These are phyloP conservation scores for Euspilapteryx auroguttella DNA, from an alignment of 2,888 invertebrate species.

Conservation along the genomic window DNA sequence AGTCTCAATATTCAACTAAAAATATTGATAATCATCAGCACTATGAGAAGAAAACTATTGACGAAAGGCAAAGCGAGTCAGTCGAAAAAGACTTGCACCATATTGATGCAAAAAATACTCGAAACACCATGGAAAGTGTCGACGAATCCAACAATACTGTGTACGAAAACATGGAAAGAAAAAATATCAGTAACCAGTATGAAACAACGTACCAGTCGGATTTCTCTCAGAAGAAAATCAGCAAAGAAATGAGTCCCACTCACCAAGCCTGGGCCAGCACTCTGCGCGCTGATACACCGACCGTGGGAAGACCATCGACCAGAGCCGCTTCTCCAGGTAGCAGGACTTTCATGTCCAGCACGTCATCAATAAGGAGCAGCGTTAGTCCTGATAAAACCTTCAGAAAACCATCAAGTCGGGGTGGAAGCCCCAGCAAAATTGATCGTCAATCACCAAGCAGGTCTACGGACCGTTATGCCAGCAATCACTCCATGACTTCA, in stretches of 20 bases:
- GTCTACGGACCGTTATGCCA: no score
- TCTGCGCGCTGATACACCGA: conserved; percentile 68
- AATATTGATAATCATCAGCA: neutral
- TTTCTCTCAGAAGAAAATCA: conserved; percentile 58
- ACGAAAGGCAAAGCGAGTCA: no score
- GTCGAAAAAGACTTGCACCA: no score
- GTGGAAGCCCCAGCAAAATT: conserved; percentile 25
- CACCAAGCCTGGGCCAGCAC: conserved; percentile 79
- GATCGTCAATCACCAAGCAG: no score
- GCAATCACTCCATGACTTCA: no score
- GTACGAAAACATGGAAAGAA: conserved; percentile 13
- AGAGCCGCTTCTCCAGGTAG: conserved; percentile 61
- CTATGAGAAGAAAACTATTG: no score
- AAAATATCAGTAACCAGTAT: no score
- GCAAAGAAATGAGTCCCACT: conserved; percentile 68
- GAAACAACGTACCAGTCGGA: conserved; percentile 65
- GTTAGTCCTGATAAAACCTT: conserved; percentile 44
- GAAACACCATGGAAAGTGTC: conserved; percentile 12
- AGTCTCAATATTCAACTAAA: neutral
- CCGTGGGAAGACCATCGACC: no score
- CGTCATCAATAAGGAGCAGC: conserved; percentile 55
- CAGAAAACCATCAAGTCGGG: conserved; percentile 32
- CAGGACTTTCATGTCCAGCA: conserved; percentile 52
- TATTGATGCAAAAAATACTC: no score
- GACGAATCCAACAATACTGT: conserved; percentile 17